Base-by-base conservation (phyloP, 1,140 invertebrate species). In the Marisa cornuarietis region DNA sequence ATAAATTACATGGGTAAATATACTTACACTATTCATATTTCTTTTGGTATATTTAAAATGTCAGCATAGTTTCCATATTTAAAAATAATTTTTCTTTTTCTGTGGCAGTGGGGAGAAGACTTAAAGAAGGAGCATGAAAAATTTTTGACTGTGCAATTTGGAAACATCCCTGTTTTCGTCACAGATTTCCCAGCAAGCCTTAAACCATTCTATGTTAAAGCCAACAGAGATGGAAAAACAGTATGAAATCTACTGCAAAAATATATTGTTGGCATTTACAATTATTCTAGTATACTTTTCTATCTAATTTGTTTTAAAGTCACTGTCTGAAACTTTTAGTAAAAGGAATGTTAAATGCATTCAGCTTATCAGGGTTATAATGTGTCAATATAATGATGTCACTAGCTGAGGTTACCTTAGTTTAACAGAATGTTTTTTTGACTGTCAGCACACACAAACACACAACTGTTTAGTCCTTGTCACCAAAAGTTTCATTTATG, bases 201-300 rank as follows among this genome's bases (percentile, higher is more conserved):
- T 13, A 99, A 99, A 91, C 96, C 98, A 14, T 99, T 99, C 93
- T 99, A 99, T 90, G 97, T 97, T 94, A 95, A 95, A 89, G 91
- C 93, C 83, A 93, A 92, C 80, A 84, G 85, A 11, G 88, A 93
- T 84, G 93, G 89, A 71, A 78, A 81, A 77, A 94, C 93, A 90
- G 94, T 95, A 91, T 91, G 86, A 85, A 58, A 77, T 71, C n/a
- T n/a, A n/a, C n/a, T n/a, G 66, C 68, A 11, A 52, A 54, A 14
- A 42, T 71, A 22, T 74, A n/a, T 22, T 74, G 14, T 51, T 51
- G 20, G 13, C 6, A 6, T 65, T 65, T 42, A 42, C 31, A 42
- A 24, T 71, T n/a, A n/a, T 20, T 4, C 68, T 71, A 31, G 20
- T 71, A 9, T 71, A 22, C 31, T 74, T 54, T 54, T 54, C n/a